Conservation (phyloP, 2,113 vertebrate species). For the Archocentrus centrarchus region DNA sequence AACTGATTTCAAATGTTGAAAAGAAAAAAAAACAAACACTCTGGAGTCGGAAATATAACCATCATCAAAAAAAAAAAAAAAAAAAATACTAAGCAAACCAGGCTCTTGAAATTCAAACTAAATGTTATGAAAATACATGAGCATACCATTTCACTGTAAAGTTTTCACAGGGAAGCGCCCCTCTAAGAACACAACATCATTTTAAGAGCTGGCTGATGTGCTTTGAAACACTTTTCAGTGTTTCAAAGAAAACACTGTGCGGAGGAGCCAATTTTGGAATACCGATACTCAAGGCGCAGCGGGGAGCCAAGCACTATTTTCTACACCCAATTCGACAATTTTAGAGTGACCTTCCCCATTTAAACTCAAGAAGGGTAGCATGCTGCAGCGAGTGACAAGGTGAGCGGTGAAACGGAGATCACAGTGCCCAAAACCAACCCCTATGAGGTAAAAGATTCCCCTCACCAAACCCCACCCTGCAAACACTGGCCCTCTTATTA, state of each 20-base stretch:
- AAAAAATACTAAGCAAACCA: constrained; percentile 2
- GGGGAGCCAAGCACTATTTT: constrained; percentile 66
- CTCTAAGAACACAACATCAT: constrained; percentile 49
- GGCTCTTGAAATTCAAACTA: constrained; percentile 18
- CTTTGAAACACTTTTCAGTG: constrained; percentile 41
- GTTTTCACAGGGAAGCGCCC: constrained; percentile 33
- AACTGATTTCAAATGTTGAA: neutral
- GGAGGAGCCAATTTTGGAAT: constrained; percentile 70
- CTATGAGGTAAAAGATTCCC: constrained; percentile 71
- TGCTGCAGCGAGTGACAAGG: constrained; percentile 66
- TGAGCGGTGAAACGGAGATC: constrained; percentile 76
- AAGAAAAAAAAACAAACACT: neutral
- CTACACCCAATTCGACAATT: constrained; percentile 79
- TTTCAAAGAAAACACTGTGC: constrained; percentile 72
- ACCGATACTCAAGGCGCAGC: constrained; percentile 52
- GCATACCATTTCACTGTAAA: constrained; percentile 45
- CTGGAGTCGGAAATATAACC: constrained; percentile 9
- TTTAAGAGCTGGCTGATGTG: constrained; percentile 63
- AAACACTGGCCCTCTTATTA: constrained; percentile 71
- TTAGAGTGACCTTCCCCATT: constrained; percentile 71
- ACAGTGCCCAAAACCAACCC: constrained; percentile 64
- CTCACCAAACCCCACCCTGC: constrained; percentile 53
- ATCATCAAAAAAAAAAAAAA: neutral
- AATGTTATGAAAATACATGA: constrained; percentile 41
- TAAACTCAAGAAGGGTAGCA: constrained; percentile 73